Conservation (phyloP, 2,888 invertebrate species). For the Habroteleia sp. region DNA sequence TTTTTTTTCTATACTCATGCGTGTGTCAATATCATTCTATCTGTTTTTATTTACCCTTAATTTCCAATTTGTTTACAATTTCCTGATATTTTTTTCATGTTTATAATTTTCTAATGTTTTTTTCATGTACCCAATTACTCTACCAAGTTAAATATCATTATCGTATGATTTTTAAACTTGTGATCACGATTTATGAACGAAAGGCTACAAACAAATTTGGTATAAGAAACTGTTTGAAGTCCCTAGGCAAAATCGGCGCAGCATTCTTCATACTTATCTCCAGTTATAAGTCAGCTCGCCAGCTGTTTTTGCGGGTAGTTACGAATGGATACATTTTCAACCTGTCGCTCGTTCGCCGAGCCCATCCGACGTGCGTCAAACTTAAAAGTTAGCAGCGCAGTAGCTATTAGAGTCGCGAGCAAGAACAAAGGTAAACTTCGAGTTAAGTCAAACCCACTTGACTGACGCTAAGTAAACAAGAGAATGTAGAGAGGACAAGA, state of each 20-base stretch:
- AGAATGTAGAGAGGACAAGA: slow-evolving; percentile 62
- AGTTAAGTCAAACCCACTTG: slow-evolving; percentile 68
- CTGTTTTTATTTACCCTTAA: too few relatives aligned
- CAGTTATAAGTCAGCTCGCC: slow-evolving; percentile 2
- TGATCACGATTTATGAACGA: too few relatives aligned
- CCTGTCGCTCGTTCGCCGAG: slow-evolving; percentile 37
- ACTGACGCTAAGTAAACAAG: slow-evolving; percentile 68
- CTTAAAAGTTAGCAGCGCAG: slow-evolving; percentile 53
- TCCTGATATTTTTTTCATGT: too few relatives aligned
- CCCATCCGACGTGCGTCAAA: slow-evolving; percentile 52
- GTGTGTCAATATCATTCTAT: too few relatives aligned
- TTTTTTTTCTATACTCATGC: too few relatives aligned
- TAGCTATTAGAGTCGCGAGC: slow-evolving; percentile 67
- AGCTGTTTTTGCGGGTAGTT: slow-evolving; percentile 40
- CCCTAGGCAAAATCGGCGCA: slow-evolving; percentile 5
- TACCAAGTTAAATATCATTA: too few relatives aligned
- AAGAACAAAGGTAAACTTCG: slow-evolving; percentile 76
- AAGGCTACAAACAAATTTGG: too few relatives aligned
- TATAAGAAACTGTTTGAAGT: too few relatives aligned
- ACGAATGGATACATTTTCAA: slow-evolving; percentile 62
- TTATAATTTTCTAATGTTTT: too few relatives aligned
- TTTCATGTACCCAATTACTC: too few relatives aligned
- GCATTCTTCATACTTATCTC: slow-evolving; percentile 19
- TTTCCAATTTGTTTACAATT: too few relatives aligned
- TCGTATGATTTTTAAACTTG: too few relatives aligned